Percentiles rank a stretch among this genome's conserved stretches.
Evolutionary conservation across 2,113 vertebrate species (phyloP).

Genomic region (Chionomys nivalis): DNA sequence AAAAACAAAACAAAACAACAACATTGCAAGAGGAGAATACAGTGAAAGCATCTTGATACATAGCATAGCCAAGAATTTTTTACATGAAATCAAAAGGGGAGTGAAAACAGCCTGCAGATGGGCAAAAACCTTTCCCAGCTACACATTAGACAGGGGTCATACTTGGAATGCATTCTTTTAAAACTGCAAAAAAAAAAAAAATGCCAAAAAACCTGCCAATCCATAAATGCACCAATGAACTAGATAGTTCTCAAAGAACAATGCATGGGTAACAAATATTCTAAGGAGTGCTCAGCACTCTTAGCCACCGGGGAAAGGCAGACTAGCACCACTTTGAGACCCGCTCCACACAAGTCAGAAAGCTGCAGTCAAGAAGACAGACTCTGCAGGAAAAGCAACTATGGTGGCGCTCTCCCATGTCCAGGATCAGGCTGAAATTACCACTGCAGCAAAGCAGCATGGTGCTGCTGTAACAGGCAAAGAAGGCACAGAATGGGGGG

Average conservation of each 20-base stretch:
- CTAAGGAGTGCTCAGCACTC: background rate
- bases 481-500: background rate
- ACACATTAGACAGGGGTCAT: background rate
- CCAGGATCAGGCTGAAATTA: background rate
- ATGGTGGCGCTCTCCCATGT: background rate
- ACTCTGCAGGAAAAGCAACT: background rate
- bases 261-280: background rate
- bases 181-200: background rate
- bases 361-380: background rate
- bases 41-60: background rate
- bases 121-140: background rate
- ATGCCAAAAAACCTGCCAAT: background rate
- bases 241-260: background rate
- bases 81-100: background rate
- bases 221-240: background rate
- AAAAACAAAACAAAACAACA: background rate
- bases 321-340: background rate
- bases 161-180: background rate
- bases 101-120: background rate
- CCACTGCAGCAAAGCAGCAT: background rate
- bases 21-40: too few species aligned
- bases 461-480: background rate
- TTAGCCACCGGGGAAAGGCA: background rate
- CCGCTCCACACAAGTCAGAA: background rate
- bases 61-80: background rate